Conservation (phyloP, 2,113 vertebrate species). For the Clarias macrocephalus region DNA sequence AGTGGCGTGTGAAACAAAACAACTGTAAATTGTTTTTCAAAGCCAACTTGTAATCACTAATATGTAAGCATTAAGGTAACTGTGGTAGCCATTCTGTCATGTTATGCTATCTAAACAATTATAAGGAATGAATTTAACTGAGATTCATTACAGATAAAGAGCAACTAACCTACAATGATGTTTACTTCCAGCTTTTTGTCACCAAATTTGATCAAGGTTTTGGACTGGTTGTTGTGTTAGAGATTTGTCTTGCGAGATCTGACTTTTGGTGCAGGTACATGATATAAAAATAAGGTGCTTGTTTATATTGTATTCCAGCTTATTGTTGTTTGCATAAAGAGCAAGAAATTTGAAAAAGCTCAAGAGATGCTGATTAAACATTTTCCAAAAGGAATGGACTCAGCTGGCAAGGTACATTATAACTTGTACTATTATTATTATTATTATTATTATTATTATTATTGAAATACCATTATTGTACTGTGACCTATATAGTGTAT, state of each 20-base stretch:
- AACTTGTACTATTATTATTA: background rate
- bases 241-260: background rate
- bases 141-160: background rate
- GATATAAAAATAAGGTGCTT: background rate
- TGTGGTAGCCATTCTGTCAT: background rate
- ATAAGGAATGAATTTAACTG: background rate
- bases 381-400: constrained; percentile 69
- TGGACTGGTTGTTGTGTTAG: background rate
- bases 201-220: background rate
- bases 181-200: background rate
- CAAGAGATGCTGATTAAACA: constrained; percentile 73
- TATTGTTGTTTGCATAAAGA: constrained; percentile 80
- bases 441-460: background rate
- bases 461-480: background rate
- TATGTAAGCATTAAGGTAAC: background rate
- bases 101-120: background rate
- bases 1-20: background rate
- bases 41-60: background rate
- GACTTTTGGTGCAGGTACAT: background rate
- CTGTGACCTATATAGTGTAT: background rate
- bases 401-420: constrained; percentile 74
- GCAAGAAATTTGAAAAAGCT: constrained; percentile 80
- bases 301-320: constrained; percentile 71
- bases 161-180: background rate
- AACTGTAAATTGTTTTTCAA: background rate